Evolutionary conservation across 1,140 invertebrate species (phyloP), one percentile per base, ranked within the genome.

Genomic region (Tenebrio molitor): DNA sequence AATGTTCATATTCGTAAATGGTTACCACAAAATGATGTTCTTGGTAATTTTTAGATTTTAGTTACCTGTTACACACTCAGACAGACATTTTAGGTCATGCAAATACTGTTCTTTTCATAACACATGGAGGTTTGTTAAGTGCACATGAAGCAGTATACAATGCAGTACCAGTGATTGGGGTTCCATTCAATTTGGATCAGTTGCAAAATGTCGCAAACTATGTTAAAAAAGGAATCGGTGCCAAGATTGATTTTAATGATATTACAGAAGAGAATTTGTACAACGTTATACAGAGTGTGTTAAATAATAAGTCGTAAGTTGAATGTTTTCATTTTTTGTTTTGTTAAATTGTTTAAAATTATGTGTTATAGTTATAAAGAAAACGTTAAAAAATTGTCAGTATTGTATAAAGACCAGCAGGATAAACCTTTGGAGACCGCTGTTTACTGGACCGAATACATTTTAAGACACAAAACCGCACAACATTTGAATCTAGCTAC

Each of bases 1-100:
- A 87, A 88, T 76, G 83, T 88, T 2, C 78, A 83, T 19, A 71
- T 83, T 2, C 69, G 79, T 1, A 75, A 75, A 29, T 87, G 88
- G 88, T 82, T 89, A 44, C 88, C 89, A 12, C 89, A 90, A 75
- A 88, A 88, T 72, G 86, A 88, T 78, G 74, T 90, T 70, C 80
- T 90, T 66, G 87, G 87, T 85, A 81, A 77, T n/a, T n/a, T n/a
- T n/a, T n/a, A n/a, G n/a, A n/a, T n/a, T n/a, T n/a, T n/a, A n/a
- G n/a, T n/a, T n/a, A n/a, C n/a, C n/a, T n/a, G n/a, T n/a, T n/a
- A n/a, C n/a, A n/a, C n/a, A n/a, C n/a, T n/a, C n/a, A n/a, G n/a
- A n/a, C n/a, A n/a, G n/a, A n/a, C n/a, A 12, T 74, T 68, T 69
- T 73, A 77, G 74, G 70, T 10, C 79, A 81, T 74, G 74, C 74